Base-by-base conservation (phyloP, 1,140 invertebrate genomes). In the Mesaphorura yosii region DNA sequence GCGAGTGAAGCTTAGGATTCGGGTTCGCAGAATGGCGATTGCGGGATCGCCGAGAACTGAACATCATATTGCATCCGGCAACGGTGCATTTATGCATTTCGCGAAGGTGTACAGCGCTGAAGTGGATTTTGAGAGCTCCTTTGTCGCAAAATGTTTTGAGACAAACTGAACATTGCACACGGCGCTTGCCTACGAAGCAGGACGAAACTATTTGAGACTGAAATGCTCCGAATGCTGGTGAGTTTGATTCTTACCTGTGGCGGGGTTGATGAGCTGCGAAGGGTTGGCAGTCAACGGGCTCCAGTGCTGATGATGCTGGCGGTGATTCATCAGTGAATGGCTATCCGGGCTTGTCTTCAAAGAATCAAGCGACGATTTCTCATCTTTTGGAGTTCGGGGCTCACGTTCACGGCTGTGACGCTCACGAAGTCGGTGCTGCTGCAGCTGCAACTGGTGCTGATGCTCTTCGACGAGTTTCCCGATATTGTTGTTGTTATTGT, bases 11-110 rank as follows among this genome's bases (percentile, higher is more conserved):
- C 69, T 98, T 98, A 0, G 95, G 94, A 73, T 99, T 98, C 0
- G 92, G 93, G 71, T 98, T 98, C 6, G 93, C 91, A 68, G 87
- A 92, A 69, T 98, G 95, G 1, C 95, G 78, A 67, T 98, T 98
- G 26, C 94, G 75, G 20, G 90, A 95, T 53, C 95, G 75, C 58
- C 94, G 76, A 7, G 57, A 59, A 68, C 91, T 96, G 68, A 99
- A 98, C 88, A 96, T 95, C 89, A 97, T 98, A 67, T 88, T 96
- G 72, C 95, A 99, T 0, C 95, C 94, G 65, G 92, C 86, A 0
- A 98, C 91, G 0, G 93, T 96, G 68, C 95, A 99, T 69, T 92
- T 93, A 70, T 99, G 95, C 94, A 98, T 98, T 74, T 99, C 96
- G 19, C 90, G 79, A 51, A 98, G 69, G 70, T 99, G 96, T 5